Evolutionary conservation across 2,888 invertebrate species (phyloP).

Genomic region (Morpho achilles): DNA sequence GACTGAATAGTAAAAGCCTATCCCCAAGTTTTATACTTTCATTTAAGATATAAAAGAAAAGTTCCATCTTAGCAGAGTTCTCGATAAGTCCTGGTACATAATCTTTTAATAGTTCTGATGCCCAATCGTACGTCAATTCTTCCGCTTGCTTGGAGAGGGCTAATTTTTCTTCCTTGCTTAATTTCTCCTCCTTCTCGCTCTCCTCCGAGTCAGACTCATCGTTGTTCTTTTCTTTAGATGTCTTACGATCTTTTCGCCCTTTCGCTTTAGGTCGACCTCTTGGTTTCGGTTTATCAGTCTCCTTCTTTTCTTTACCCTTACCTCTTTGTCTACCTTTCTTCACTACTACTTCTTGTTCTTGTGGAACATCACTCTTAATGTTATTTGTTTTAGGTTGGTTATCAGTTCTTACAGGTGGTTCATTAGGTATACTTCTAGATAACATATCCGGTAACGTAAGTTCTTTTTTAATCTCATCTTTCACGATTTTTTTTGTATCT

Average conservation of each 20-base stretch:
- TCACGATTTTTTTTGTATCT: conserved; percentile 69
- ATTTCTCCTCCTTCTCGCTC: conserved; percentile 79
- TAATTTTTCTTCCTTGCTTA: conserved; percentile 78
- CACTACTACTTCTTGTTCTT: conserved; percentile 53
- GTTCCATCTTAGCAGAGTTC: conserved; percentile 96
- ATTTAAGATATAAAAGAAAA: conserved; percentile 94
- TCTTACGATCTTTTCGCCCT: conserved; percentile 64
- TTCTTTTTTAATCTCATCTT: conserved; percentile 56
- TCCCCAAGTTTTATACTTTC: conserved; percentile 93
- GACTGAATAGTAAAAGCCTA: conserved; percentile 95
- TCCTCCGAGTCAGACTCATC: conserved; percentile 77
- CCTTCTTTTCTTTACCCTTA: conserved; percentile 54
- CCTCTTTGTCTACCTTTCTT: conserved; percentile 53
- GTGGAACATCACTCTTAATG: conserved; percentile 29
- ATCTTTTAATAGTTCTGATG: conserved; percentile 88
- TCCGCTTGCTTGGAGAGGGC: conserved; percentile 84
- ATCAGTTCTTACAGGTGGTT: conserved; percentile 9
- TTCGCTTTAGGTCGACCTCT: conserved; percentile 63
- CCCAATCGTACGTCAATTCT: conserved; percentile 94
- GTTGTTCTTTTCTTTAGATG: conserved; percentile 74
- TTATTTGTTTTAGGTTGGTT: conserved; percentile 28
- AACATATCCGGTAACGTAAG: conserved; percentile 15
- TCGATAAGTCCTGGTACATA: conserved; percentile 94
- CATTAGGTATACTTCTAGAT: conserved; percentile 30
- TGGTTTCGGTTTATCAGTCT: conserved; percentile 49